A percentile compares a stretch with the other conserved stretches of the same genome.
phyloP scores from a whole-genome alignment of 2,113 vertebrate genomes.

The Sylvia atricapilla region DNA sequence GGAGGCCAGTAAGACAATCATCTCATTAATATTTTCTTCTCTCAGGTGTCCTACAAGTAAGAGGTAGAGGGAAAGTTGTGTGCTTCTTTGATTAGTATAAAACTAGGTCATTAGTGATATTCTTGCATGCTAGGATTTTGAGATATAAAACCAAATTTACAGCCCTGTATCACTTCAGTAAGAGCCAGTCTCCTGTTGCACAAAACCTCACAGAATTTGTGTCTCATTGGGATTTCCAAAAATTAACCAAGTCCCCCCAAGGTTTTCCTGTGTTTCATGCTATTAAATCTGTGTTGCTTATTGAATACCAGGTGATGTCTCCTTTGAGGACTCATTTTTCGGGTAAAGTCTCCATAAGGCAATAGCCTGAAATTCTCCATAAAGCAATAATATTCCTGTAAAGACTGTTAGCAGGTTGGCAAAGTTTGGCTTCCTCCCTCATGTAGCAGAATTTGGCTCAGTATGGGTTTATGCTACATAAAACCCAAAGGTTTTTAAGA shows the following conservation, averaged over 20 bases:
- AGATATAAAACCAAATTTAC: background rate
- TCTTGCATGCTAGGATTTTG: fast-evolving
- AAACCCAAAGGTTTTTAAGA: background rate
- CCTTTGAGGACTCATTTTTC: background rate
- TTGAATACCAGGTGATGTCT: background rate
- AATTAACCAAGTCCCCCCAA: background rate
- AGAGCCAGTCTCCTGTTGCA: background rate
- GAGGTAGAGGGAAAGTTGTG: background rate
- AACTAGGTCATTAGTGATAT: background rate
- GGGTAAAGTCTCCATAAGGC: background rate
- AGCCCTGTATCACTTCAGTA: background rate
- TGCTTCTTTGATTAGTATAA: background rate
- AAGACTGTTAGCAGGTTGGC: background rate
- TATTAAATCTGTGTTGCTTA: background rate
- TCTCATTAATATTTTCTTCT: background rate
- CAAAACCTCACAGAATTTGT: background rate
- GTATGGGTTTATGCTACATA: background rate
- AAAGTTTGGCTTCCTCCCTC: background rate
- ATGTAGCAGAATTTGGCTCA: background rate
- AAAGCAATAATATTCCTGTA: background rate
- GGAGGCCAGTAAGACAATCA: background rate
- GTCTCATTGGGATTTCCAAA: background rate
- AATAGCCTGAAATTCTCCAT: background rate
- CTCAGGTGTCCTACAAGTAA: background rate
- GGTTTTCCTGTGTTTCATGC: background rate